Evolutionary conservation across 2,888 invertebrate species (phyloP), one percentile per base, ranked within the genome.

Genomic region (Cephus pulcher): DNA sequence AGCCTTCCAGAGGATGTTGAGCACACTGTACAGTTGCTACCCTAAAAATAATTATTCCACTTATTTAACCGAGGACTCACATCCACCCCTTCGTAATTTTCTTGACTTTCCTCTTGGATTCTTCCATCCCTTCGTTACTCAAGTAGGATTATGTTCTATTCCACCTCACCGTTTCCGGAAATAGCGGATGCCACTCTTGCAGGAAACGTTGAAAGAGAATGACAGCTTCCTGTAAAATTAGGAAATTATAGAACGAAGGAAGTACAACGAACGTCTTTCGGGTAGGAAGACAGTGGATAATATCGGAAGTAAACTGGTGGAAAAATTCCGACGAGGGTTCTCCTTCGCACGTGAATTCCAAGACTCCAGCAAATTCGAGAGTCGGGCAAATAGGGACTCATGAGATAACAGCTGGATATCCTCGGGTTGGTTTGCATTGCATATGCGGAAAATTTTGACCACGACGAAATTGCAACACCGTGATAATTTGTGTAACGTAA

Each of bases 331-430:
- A 23, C 2, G 56, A 56, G 56, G 23, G 23, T 23, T 23, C 6
- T 71, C 71, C 33, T 71, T 71, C 71, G 3, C 71, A 74, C 71
- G 80, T 78, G 77, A 82, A 82, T 78, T 69, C 75, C 70, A 79
- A 75, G 78, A 78, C 78, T 82, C 76, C 78, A 82, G 82, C 81
- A 84, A 83, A 78, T 76, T 34, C 68, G 80, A 84, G 81, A 84
- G 81, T 68, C 75, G 71, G 23, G 56, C 6, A 56, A 56, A 56
- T 56, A 56, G 56, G 56, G 23, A 56, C 56, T 56, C 23, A 56
- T 56, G 56, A 56, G 56, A 56, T 56, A 56, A 56, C 56, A 56
- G 56, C 56, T 23, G 9, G 56, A 56, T 56, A 56, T 56, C 15
- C 23, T 23, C 56, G 56, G 23, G 23, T 9, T 2, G 56, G 23